Evolutionary conservation across 2,888 invertebrate species (phyloP).

Genomic region (Stictocephala bisonia): DNA sequence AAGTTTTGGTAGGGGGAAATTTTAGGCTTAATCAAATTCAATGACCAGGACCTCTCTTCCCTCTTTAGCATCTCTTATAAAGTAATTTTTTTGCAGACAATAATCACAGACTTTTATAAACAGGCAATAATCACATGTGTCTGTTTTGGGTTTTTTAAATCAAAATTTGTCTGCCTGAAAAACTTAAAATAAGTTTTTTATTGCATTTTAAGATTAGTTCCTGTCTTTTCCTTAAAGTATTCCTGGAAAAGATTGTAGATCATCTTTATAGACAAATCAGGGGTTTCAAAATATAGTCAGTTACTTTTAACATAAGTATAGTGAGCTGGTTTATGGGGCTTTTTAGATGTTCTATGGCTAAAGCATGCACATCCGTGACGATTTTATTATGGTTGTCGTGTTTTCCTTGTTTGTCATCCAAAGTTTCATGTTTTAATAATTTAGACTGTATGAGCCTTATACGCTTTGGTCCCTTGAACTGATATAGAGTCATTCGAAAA

Average conservation of each 20-base stretch:
- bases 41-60: slow-evolving; percentile 42
- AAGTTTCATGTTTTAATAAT: slow-evolving; percentile 18
- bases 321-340: too few relatives aligned
- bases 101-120: too few relatives aligned
- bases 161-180: slow-evolving; percentile 49
- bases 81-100: slow-evolving; percentile 44
- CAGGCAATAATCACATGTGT: slow-evolving; percentile 54
- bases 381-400: slow-evolving; percentile 46
- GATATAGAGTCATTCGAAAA: background rate
- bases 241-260: slow-evolving; percentile 38
- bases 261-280: slow-evolving; percentile 32
- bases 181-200: slow-evolving; percentile 51
- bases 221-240: slow-evolving; percentile 40
- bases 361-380: slow-evolving; percentile 23
- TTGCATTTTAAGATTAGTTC: slow-evolving; percentile 42
- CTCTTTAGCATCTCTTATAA: slow-evolving; percentile 42
- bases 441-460: slow-evolving; percentile 26
- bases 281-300: slow-evolving; percentile 42
- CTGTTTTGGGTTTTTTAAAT: slow-evolving; percentile 47
- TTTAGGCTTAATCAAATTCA: slow-evolving; percentile 56
- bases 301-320: slow-evolving; percentile 27
- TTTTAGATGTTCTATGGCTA: too few relatives aligned
- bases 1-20: slow-evolving; percentile 55
- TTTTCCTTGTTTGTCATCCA: slow-evolving; percentile 40
- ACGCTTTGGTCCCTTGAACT: slow-evolving; percentile 1